phyloP scores from a whole-genome alignment of 2,797 vertebrate genomes.

The Myiotriccus ornatus region DNA sequence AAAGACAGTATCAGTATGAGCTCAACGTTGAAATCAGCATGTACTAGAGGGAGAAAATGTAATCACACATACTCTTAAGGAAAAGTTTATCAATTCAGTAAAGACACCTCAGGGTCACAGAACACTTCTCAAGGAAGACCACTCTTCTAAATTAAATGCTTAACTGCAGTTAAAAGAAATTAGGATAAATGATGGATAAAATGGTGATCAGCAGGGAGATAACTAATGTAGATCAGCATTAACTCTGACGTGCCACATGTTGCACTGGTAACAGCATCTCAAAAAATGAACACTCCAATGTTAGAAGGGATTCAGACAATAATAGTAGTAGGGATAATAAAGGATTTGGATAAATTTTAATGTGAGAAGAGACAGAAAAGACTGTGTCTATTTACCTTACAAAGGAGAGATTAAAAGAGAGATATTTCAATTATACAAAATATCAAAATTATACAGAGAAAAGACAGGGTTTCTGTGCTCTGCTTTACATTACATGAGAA shows the following conservation, averaged over 20 bases:
- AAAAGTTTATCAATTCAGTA: neutral
- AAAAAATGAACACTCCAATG: neutral
- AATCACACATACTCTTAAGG: neutral
- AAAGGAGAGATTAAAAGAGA: neutral
- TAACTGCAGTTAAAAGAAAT: neutral
- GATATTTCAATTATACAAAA: neutral
- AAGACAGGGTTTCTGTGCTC: neutral
- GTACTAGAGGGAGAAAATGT: neutral
- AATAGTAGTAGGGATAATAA: neutral
- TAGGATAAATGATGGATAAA: neutral
- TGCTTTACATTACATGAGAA: neutral
- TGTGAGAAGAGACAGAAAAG: neutral
- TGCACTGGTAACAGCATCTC: neutral
- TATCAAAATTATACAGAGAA: neutral
- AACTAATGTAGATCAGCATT: neutral
- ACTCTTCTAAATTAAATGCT: neutral
- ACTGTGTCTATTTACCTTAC: neutral
- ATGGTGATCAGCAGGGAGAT: neutral
- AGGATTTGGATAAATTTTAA: neutral
- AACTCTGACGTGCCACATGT: neutral
- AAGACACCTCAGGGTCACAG: neutral
- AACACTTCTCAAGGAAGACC: neutral
- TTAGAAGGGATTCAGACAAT: neutral
- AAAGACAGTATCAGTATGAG: neutral
- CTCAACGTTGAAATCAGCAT: neutral